Evolutionary conservation across 2,113 vertebrate genomes (phyloP).

Genomic region (Ahaetulla prasina): DNA sequence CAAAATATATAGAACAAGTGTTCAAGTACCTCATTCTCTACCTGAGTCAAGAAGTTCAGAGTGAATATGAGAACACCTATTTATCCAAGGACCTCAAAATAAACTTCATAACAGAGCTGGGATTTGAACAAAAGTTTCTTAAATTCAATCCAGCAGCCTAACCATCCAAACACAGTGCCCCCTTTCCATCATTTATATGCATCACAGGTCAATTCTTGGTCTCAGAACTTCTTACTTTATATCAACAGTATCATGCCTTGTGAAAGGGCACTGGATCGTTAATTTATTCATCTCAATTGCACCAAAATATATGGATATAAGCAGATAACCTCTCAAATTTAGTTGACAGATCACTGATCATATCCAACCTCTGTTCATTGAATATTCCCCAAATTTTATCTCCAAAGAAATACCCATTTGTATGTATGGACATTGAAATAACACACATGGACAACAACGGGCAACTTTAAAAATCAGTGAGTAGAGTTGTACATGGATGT

Average conservation of each 20-base stretch:
- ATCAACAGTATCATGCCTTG: neutral
- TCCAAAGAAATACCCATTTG: neutral
- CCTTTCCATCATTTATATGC: neutral
- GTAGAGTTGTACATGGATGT: neutral
- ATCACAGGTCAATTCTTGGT: neutral
- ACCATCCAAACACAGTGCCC: neutral
- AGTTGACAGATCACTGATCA: neutral
- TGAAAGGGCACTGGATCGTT: neutral
- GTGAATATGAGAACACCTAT: neutral
- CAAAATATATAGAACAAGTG: neutral
- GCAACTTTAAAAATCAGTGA: neutral
- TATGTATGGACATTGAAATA: neutral
- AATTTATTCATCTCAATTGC: neutral
- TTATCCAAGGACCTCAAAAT: neutral
- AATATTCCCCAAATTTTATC: neutral
- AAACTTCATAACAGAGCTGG: neutral
- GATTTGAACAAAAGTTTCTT: neutral
- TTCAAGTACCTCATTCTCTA: neutral
- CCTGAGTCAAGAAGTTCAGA: neutral
- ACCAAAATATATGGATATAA: neutral
- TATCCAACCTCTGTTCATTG: neutral
- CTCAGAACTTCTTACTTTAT: neutral
- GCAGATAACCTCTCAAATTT: neutral
- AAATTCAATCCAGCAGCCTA: neutral
- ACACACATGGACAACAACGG: neutral